Base-by-base conservation (phyloP, 2,888 invertebrate species). In the Diaperis boleti region DNA sequence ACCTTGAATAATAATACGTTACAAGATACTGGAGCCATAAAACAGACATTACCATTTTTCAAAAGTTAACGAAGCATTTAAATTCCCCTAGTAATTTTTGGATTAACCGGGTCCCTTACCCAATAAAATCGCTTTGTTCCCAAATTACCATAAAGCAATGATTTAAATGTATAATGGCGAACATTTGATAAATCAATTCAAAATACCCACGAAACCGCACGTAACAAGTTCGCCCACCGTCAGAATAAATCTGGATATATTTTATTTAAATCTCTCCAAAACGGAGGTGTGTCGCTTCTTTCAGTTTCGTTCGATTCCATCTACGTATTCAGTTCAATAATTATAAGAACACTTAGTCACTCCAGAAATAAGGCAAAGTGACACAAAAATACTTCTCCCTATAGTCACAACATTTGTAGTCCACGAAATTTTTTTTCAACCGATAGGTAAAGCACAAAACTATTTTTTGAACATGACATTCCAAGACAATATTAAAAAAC, bases 151-250 rank as follows among this genome's bases (percentile, higher is more conserved):
- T 55, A 55, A 55, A 55, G 44, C 55, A 44, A 44, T 42, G 44
- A 55, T 55, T 55, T 55, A 55, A 55, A 55, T 55, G 55, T 55
- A 47, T 57, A 57, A 45, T 44, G 26, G 41, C 41, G 26, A 42
- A 35, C 15, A 35, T 66, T 67, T 57, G 56, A 49, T 57, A 63
- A 65, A 69, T 64, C 59, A 64, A 64, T 61, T 60, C 49, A 57
- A 59, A 64, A 64, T 41, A 56, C 69, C 69, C 54, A 69, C 69
- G 62, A 59, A 17, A 60, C 52, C 50, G 20, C 52, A 20, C 35
- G 26, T 15, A 66, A 69, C 69, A 56, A 62, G 69, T 67, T 66
- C 69, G 67, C 69, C 69, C 65, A 69, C 69, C 35, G 67, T 67
- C 26, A 17, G 26, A 44, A 26, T 33, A 10, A 42, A 44, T 11